Conservation (phyloP, 2,888 invertebrate species). For the Morpho deidamia region DNA sequence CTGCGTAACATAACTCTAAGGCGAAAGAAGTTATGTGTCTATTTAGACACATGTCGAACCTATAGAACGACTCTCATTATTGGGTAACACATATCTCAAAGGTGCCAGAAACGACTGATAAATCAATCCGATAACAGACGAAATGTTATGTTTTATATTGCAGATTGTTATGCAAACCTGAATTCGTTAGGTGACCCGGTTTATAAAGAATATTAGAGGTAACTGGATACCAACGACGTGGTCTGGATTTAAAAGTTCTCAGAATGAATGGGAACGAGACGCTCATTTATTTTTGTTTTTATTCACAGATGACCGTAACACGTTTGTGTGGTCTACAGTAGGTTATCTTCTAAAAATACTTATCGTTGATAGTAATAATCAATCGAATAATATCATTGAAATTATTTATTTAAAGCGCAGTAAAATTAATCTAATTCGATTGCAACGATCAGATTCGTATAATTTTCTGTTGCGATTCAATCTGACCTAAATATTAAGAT, state of each 20-base stretch:
- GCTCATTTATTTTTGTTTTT: conserved; percentile 25
- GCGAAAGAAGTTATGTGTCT: too few species aligned
- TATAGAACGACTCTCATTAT: too few species aligned
- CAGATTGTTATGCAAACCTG: too few species aligned
- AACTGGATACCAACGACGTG: conserved; percentile 40
- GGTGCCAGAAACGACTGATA: too few species aligned
- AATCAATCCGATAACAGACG: too few species aligned
- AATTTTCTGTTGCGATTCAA: conserved; percentile 2
- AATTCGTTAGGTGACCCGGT: conserved; percentile 44
- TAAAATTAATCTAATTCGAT: background rate
- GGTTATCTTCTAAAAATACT: conserved; percentile 6
- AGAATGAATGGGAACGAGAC: conserved; percentile 28
- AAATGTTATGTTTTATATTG: too few species aligned
- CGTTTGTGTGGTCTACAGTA: conserved; percentile 10
- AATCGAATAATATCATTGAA: background rate
- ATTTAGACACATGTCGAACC: too few species aligned
- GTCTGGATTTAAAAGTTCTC: conserved; percentile 36
- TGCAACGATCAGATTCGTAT: background rate
- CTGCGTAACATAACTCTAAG: too few species aligned
- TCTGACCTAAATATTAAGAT: conserved; percentile 1
- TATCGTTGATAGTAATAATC: background rate
- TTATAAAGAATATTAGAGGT: conserved; percentile 44
- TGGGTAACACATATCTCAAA: too few species aligned
- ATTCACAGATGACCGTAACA: conserved; percentile 5
- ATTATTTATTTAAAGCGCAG: background rate